Conservation (phyloP, 2,113 vertebrate genomes). For the Xiphophorus maculatus region DNA sequence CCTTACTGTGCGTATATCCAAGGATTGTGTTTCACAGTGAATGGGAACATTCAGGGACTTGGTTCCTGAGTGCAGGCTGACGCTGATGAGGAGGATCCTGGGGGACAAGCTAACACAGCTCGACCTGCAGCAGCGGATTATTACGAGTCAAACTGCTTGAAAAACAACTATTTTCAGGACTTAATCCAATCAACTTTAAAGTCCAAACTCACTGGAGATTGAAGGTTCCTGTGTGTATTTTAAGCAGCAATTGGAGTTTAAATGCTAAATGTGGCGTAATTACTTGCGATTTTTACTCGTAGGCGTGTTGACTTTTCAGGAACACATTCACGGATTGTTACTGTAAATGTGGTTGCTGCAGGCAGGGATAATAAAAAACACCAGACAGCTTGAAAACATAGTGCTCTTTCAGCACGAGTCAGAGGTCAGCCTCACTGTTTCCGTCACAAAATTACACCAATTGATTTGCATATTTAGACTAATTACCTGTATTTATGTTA, state of each 20-base stretch:
- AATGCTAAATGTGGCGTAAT: conserved; percentile 27
- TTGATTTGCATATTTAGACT: conserved; percentile 4
- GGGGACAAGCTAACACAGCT: conserved; percentile 27
- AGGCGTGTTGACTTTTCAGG: conserved; percentile 18
- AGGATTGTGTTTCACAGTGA: conserved; percentile 60
- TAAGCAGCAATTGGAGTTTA: conserved; percentile 40
- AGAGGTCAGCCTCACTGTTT: conserved; percentile 2
- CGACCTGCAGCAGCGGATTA: conserved; percentile 23
- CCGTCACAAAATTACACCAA: neutral
- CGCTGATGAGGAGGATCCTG: conserved; percentile 53
- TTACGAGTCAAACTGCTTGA: conserved; percentile 48
- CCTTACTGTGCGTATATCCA: conserved; percentile 31
- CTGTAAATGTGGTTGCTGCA: neutral
- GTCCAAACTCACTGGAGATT: conserved; percentile 46
- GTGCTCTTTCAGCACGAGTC: neutral
- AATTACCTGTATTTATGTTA: neutral
- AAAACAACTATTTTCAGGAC: conserved; percentile 57
- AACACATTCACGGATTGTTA: conserved; percentile 27
- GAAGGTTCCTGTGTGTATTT: conserved; percentile 31
- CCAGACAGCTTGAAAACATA: neutral
- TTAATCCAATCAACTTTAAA: conserved; percentile 38
- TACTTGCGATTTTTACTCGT: conserved; percentile 9
- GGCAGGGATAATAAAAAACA: neutral
- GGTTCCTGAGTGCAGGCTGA: conserved; percentile 41
- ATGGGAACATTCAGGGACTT: conserved; percentile 63